Base-by-base conservation (phyloP, 2,888 invertebrate species). In the Aleiodes leptofemur region DNA sequence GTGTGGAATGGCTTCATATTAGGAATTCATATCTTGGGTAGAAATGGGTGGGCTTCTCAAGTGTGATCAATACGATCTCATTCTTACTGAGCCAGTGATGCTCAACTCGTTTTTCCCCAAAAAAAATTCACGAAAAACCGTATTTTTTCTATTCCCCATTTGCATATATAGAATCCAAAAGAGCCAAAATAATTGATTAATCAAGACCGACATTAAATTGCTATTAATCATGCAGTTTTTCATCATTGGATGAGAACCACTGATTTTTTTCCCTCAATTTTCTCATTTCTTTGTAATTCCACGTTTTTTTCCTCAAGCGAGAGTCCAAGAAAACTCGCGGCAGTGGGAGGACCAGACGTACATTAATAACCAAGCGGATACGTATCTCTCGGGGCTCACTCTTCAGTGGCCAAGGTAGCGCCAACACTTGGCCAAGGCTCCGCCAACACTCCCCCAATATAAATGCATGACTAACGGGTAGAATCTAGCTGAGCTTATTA, bases 301-400 rank as follows among this genome's bases (percentile, higher is more conserved):
- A 1, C 23, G 23, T 23, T 23, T 34, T 34, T 34, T 13, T 34
- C 59, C 31, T 23, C 61, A 66, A 66, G 59, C 51, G 48, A 68
- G 61, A 16, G 57, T 57, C 57, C 57, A 57, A 31, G 29, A 57
- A 74, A 66, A 75, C 77, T 75, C 38, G 38, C 0, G 31, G 16
- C 66, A 34, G 23, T 23, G 34, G 50, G 80, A 78, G 79, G 82
- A 77, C 16, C 86, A 86, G 87, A 87, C 87, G 79, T 86, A 87
- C 88, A 88, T 88, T 88, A 88, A 88, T 88, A 88, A 88, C 87
- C 82, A 76, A 77, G 80, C 80, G 86, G 86, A 86, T 87, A 85
- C 85, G 84, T 83, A 87, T 88, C 87, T 86, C 78, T 77, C 76
- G 82, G 76, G 76, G 81, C 70, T 80, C 82, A 81, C 82, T 84